Conservation (phyloP, 1,140 invertebrate species). For the Euura saliciscinereae region DNA sequence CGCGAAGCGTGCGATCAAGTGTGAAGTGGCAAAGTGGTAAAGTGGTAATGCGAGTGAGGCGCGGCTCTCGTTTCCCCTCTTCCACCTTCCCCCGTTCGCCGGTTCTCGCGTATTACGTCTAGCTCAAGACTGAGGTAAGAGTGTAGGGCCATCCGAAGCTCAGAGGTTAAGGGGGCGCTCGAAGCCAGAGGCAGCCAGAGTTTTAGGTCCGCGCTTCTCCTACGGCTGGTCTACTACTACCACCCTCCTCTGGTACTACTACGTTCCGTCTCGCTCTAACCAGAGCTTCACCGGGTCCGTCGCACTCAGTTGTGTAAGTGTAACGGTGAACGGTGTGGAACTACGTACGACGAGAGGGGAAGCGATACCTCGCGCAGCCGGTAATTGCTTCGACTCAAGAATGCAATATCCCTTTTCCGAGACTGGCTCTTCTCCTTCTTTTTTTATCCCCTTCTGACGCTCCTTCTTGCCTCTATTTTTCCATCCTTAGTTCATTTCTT, state of each 20-base stretch:
- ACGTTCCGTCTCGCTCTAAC: background rate
- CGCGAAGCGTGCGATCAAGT: background rate
- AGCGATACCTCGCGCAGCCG: slow-evolving; percentile 18
- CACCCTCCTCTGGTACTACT: slow-evolving; percentile 11
- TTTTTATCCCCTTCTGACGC: background rate
- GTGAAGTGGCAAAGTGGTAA: background rate
- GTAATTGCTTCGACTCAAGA: slow-evolving; percentile 45
- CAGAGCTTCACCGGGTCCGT: background rate
- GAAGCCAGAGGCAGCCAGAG: slow-evolving; percentile 5
- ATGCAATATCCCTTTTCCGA: slow-evolving; percentile 43
- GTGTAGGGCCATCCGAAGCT: slow-evolving; percentile 19
- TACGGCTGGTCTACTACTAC: slow-evolving; percentile 9
- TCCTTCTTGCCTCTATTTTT: background rate
- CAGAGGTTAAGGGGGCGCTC: background rate
- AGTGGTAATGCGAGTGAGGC: slow-evolving; percentile 1
- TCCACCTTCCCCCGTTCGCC: too few species aligned
- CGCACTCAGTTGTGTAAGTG: slow-evolving; percentile 2
- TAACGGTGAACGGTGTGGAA: background rate
- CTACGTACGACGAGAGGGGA: background rate
- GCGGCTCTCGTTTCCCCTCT: background rate
- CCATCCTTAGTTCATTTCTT: background rate
- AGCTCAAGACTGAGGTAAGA: background rate
- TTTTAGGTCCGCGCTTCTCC: slow-evolving; percentile 10
- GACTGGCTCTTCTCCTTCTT: slow-evolving; percentile 33
- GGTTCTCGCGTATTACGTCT: background rate